Evolutionary conservation across 1,140 invertebrate species (phyloP).

Genomic region (Saxidomus purpurata): DNA sequence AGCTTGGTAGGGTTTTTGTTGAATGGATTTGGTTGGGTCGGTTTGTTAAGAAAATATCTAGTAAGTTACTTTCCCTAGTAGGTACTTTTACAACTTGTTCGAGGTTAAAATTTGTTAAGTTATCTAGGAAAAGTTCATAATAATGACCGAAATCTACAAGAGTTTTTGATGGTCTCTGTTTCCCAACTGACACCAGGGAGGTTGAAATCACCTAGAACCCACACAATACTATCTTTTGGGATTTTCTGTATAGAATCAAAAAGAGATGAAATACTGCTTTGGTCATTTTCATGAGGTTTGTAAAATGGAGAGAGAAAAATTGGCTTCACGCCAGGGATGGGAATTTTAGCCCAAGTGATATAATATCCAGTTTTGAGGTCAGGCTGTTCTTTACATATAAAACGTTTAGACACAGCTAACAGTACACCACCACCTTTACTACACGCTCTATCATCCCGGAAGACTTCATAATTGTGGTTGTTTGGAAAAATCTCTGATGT

Average conservation of each 20-base stretch:
- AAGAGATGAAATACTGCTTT: neutral
- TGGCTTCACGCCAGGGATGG: neutral
- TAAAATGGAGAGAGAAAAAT: neutral
- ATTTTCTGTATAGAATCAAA: slow-evolving; percentile 17
- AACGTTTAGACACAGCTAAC: slow-evolving; percentile 8
- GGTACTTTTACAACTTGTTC: slow-evolving; percentile 43
- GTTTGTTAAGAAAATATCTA: slow-evolving; percentile 48
- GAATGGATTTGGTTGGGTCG: slow-evolving; percentile 10
- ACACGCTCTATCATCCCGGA: slow-evolving; percentile 15
- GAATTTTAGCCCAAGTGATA: neutral
- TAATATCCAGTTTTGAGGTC: neutral
- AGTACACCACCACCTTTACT: neutral
- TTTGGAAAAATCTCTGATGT: neutral
- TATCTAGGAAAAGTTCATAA: slow-evolving; percentile 36
- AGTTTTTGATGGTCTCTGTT: slow-evolving; percentile 8
- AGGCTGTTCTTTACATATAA: slow-evolving; percentile 15
- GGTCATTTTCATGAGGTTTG: neutral
- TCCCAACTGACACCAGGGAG: slow-evolving; percentile 34
- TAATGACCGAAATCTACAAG: slow-evolving; percentile 31
- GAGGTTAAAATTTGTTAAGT: slow-evolving; percentile 30
- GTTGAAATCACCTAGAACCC: slow-evolving; percentile 53
- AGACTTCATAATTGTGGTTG: neutral
- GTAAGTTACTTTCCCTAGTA: slow-evolving; percentile 25
- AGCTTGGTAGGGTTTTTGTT: slow-evolving; percentile 23
- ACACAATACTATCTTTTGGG: slow-evolving; percentile 19